phyloP scores from a whole-genome alignment of 2,888 invertebrate genomes.

The Pollenia labialis region DNA sequence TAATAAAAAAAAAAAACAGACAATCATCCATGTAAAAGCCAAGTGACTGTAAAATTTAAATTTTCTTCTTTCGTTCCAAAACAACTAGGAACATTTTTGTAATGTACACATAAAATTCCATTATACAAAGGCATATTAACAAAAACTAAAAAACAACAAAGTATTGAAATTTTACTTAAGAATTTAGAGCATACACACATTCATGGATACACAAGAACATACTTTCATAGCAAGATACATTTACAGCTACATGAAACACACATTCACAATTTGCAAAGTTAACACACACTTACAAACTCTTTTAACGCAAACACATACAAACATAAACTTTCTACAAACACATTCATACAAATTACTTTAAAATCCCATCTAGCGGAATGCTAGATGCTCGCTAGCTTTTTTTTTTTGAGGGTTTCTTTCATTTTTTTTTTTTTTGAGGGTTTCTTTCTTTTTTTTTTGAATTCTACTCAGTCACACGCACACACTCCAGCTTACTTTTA shows the following conservation, averaged over 20 bases:
- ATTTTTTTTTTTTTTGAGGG: too few relatives aligned
- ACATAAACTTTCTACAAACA: slow-evolving; percentile 12
- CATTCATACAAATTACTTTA: slow-evolving; percentile 21
- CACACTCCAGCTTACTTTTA: neutral
- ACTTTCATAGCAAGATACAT: too few relatives aligned
- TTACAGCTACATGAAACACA: neutral
- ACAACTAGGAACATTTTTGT: slow-evolving; percentile 25
- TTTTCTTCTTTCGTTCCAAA: slow-evolving; percentile 16
- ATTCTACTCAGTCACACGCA: neutral
- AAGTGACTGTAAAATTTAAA: slow-evolving; percentile 34
- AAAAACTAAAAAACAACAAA: slow-evolving; percentile 17
- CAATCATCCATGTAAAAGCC: slow-evolving; percentile 21
- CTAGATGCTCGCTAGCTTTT: slow-evolving; percentile 7
- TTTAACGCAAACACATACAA: neutral
- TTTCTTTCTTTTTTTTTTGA: too few relatives aligned
- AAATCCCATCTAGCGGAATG: slow-evolving; percentile 57
- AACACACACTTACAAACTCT: neutral
- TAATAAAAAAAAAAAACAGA: slow-evolving; percentile 26
- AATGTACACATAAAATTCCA: slow-evolving; percentile 56
- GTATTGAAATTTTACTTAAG: slow-evolving; percentile 56
- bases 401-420: slow-evolving; percentile 44
- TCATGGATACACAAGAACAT: neutral
- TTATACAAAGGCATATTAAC: slow-evolving; percentile 43
- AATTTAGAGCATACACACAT: slow-evolving; percentile 56
- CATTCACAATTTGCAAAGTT: neutral